Evolutionary conservation across 2,888 invertebrate genomes (phyloP).

Genomic region (Conomelus anceps): DNA sequence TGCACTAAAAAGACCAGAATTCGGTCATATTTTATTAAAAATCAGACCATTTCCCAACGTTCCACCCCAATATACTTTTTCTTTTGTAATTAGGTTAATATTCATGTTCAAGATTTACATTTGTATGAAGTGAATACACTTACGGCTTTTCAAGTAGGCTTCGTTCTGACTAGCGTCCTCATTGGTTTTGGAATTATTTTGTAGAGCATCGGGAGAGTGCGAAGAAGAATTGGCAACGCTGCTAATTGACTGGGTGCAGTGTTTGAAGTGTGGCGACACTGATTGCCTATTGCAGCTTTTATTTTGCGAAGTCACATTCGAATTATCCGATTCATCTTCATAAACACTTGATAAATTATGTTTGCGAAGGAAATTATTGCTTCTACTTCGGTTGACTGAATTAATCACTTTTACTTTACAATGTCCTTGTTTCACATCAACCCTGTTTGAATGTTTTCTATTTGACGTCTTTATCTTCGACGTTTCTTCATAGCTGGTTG

Average conservation of each 20-base stretch:
- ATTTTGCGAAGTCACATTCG: not conserved
- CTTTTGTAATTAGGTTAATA: no score
- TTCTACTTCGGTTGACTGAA: not conserved
- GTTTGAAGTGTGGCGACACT: not conserved
- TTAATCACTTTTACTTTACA: not conserved
- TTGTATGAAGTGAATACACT: not conserved
- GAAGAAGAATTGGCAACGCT: not conserved
- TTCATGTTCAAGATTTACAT: not conserved
- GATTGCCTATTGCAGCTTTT: not conserved
- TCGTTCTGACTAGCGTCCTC: not conserved
- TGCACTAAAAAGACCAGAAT: no score
- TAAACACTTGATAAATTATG: not conserved
- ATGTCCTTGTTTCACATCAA: not conserved
- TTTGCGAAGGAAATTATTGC: not conserved
- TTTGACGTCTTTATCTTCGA: not conserved
- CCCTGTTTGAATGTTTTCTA: no score
- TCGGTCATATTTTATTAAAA: no score
- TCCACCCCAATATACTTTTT: no score
- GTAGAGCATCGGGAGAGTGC: not conserved
- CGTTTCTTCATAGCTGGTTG: not conserved
- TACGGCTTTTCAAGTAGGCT: not conserved
- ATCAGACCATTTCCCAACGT: no score
- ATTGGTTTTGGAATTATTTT: not conserved
- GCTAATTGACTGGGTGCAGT: not conserved
- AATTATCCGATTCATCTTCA: not conserved